A percentile compares a stretch with the other conserved stretches of the same genome.
Conservation (phyloP, 2,888 invertebrate species). For the Drosophila neotestacea region DNA sequence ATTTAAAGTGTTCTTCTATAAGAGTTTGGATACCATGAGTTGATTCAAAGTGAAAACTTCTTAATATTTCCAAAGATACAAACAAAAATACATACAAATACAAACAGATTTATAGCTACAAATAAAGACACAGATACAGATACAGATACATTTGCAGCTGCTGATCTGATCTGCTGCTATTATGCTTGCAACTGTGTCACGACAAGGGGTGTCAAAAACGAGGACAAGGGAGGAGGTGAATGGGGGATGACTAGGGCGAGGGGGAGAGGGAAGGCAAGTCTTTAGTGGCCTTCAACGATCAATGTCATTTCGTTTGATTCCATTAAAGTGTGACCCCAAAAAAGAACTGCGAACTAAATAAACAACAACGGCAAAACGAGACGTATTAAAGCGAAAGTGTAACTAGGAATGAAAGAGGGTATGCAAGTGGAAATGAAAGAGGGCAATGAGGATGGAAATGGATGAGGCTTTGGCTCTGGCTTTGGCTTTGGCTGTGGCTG, state of each 20-base stretch:
- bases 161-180: slow-evolving; percentile 11
- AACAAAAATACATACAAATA: not conserved
- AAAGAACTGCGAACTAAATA: slow-evolving; percentile 26
- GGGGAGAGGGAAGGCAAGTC: not conserved
- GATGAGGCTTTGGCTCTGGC: not conserved
- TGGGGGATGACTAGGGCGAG: not conserved
- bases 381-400: not conserved
- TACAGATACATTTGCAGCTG: not conserved
- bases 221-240: not conserved
- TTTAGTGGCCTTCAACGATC: slow-evolving; percentile 82
- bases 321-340: slow-evolving; percentile 75
- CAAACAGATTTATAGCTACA: not conserved
- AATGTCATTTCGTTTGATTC: slow-evolving; percentile 82
- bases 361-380: slow-evolving; percentile 11
- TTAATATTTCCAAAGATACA: too few relatives aligned
- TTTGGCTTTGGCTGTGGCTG: too few relatives aligned
- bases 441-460: slow-evolving; percentile 16
- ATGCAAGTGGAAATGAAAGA: too few relatives aligned
- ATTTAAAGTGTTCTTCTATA: too few relatives aligned
- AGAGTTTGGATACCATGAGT: too few relatives aligned
- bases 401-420: not conserved
- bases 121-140: not conserved
- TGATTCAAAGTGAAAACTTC: too few relatives aligned
- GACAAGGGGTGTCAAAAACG: not conserved
- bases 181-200: not conserved